phyloP scores from a whole-genome alignment of 1,140 invertebrate species.

The Cherax quadricarinatus region DNA sequence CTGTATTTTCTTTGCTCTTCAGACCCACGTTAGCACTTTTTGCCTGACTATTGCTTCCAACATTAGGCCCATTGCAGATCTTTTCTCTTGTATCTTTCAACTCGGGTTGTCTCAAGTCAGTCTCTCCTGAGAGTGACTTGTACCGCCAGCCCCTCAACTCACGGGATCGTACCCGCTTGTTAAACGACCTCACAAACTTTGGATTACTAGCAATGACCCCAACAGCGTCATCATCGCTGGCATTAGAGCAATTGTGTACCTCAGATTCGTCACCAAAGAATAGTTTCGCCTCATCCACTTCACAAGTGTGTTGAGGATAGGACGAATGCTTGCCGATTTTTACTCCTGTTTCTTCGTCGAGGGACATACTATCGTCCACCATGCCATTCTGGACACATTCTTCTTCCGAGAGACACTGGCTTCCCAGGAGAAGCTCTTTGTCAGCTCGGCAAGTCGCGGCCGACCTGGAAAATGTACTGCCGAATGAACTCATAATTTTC shows the following conservation, averaged over 20 bases:
- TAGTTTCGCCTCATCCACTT: not conserved
- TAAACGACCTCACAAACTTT: constrained; percentile 46
- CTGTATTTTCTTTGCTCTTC: not conserved
- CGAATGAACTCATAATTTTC: too few relatives aligned
- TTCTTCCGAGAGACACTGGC: too few relatives aligned
- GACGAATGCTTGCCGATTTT: not conserved
- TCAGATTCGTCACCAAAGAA: not conserved
- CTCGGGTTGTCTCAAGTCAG: not conserved
- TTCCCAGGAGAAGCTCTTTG: too few relatives aligned
- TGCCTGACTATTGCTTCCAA: not conserved
- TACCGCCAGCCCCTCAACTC: constrained; percentile 16
- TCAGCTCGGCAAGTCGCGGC: too few relatives aligned
- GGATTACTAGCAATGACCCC: constrained; percentile 10
- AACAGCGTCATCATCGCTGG: not conserved
- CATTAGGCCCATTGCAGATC: too few relatives aligned
- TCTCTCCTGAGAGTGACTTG: constrained; percentile 9
- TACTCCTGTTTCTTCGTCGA: too few relatives aligned
- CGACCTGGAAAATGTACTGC: too few relatives aligned
- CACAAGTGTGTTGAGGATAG: not conserved
- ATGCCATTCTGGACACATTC: too few relatives aligned
- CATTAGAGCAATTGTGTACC: not conserved
- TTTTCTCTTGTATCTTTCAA: not conserved
- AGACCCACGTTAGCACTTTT: not conserved
- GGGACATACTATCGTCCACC: too few relatives aligned
- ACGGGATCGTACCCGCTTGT: constrained; percentile 48